Base-by-base conservation (phyloP, 2,888 invertebrate species). In the Volucella inflata region DNA sequence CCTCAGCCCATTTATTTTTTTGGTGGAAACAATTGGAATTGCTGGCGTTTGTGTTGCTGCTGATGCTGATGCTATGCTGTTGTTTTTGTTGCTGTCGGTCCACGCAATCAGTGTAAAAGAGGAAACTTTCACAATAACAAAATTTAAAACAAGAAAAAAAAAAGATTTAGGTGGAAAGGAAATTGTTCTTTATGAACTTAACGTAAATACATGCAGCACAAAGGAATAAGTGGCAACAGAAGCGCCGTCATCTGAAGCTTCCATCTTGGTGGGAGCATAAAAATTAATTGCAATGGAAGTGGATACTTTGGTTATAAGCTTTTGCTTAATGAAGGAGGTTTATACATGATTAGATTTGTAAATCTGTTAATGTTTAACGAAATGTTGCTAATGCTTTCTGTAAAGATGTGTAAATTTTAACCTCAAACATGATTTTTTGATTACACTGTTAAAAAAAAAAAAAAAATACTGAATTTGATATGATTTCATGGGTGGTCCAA, bases 11-110 rank as follows among this genome's bases (percentile, higher is more conserved):
- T 62, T 30, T 30, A 30, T 30, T 74, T 51, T 65, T 67, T 67
- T 67, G 65, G 70, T 79, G 74, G 79, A 65, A 84, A 75, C 79
- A 79, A 84, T 84, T 84, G 64, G 70, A 84, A 79, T 84, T 79
- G 79, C 70, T 75, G 16, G 59, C 59, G 65, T 84, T 75, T 79
- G 64, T 30, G 64, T 53, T 79, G 72, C 70, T 59, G 46, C 44
- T 59, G 62, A 12, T 59, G 46, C 44, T 59, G 62, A 12, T 46
- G 74, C 30, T 30, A 30, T 30, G 30, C 30, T 30, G 6, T 30
- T 30, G 30, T 30, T 30, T 30, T 72, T 74, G 72, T 60, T 74
- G 62, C 36, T 68, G 68, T 21, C 6, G 30, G 64, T 62, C 64
- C 67, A 46, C 72, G 51, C 82, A 67, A 72, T 72, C 72, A 53